A percentile compares a stretch with the other conserved stretches of the same genome.
These are phyloP conservation scores for Danio tinwini DNA, from an alignment of 2,797 vertebrate genomes.

Conservation along the genomic window DNA sequence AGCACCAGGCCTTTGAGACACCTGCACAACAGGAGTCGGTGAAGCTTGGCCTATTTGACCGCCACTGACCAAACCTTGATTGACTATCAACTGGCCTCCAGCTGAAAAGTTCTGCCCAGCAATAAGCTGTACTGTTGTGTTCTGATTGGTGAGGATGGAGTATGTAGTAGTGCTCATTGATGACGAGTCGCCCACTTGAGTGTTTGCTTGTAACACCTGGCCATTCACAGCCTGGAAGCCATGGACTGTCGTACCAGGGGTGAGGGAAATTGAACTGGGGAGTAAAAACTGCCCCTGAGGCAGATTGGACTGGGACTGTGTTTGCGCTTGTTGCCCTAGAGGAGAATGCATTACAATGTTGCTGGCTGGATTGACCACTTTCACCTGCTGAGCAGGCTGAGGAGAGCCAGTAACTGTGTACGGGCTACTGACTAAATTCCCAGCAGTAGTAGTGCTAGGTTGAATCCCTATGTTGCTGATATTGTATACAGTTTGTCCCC, in stretches of 20 bases:
- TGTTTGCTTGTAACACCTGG: conserved; percentile 82
- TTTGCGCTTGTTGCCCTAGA: conserved; percentile 82
- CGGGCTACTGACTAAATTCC: conserved; percentile 81
- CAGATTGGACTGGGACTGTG: conserved; percentile 75
- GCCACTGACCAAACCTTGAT: conserved; percentile 86
- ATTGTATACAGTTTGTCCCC: conserved; percentile 90
- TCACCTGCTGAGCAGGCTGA: conserved; percentile 71
- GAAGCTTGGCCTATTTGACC: conserved; percentile 87
- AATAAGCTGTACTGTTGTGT: conserved; percentile 88
- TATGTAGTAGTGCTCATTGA: conserved; percentile 82
- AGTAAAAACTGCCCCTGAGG: conserved; percentile 90
- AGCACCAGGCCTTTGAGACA: conserved; percentile 51
- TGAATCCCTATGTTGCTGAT: conserved; percentile 89
- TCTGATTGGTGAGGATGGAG: conserved; percentile 88
- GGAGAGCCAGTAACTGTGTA: conserved; percentile 86
- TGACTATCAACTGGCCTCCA: conserved; percentile 90
- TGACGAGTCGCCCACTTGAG: conserved; percentile 79
- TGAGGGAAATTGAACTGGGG: conserved; percentile 87
- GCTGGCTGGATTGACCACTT: conserved; percentile 76
- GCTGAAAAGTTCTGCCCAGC: conserved; percentile 88
- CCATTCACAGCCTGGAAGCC: conserved; percentile 87
- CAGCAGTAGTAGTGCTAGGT: conserved; percentile 68
- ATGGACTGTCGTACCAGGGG: conserved; percentile 84
- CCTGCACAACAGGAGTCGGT: conserved; percentile 68
- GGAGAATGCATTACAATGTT: conserved; percentile 91